Conservation (phyloP, 2,888 invertebrate species). For the Unio delphinus region DNA sequence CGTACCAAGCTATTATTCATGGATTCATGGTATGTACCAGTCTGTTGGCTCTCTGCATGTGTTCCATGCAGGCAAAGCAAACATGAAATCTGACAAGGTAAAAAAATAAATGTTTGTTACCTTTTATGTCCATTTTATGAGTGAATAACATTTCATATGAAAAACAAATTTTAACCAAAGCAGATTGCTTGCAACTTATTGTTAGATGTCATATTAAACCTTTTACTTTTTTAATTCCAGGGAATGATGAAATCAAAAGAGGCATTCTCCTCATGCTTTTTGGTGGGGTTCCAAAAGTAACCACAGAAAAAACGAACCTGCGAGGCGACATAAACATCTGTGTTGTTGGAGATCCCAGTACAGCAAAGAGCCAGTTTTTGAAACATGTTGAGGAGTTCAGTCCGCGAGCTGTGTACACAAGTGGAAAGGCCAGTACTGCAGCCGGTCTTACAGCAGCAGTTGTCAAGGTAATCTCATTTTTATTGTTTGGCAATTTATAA, state of each 20-base stretch:
- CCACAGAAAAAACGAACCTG: constrained; percentile 90
- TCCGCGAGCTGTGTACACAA: constrained; percentile 97
- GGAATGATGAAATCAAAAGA: constrained; percentile 94
- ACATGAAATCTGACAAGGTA: no score
- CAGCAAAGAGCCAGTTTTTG: constrained; percentile 96
- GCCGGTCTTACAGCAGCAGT: constrained; percentile 99
- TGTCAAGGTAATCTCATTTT: constrained; percentile 76
- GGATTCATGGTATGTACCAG: not conserved
- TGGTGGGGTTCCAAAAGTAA: constrained; percentile 96
- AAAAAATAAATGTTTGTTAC: no score
- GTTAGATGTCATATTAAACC: not conserved
- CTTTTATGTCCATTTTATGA: no score
- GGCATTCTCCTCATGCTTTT: constrained; percentile 93
- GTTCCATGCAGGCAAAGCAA: no score
- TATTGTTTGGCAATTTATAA: not conserved
- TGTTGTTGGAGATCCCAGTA: constrained; percentile 98
- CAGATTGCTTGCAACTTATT: no score
- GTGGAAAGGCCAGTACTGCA: constrained; percentile 97
- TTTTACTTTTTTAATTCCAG: constrained; percentile 41
- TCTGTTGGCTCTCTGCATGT: no score
- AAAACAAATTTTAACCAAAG: no score
- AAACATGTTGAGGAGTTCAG: constrained; percentile 95
- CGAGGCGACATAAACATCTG: constrained; percentile 98
- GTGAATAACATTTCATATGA: no score
- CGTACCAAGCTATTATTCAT: not conserved